Evolutionary conservation across 2,113 vertebrate genomes (phyloP).

Genomic region (Tauraco erythrolophus): DNA sequence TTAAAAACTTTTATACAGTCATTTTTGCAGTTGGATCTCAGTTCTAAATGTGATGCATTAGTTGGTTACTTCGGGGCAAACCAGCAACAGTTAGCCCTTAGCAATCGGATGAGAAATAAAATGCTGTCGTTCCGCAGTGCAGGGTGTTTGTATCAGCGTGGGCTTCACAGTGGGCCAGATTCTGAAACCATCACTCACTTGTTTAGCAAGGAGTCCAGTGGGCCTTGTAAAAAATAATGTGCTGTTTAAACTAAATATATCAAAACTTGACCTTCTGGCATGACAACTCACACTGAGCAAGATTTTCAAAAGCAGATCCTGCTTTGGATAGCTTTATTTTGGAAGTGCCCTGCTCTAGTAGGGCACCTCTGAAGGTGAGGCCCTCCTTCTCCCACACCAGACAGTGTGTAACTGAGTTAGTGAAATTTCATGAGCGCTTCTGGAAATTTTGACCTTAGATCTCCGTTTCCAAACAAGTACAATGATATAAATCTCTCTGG

Average conservation of each 20-base stretch:
- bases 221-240: background rate
- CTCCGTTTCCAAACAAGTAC: background rate
- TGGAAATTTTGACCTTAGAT: background rate
- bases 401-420: background rate
- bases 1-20: conserved; percentile 53
- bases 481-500: background rate
- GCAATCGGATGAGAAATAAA: background rate
- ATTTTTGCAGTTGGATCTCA: conserved; percentile 33
- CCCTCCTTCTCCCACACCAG: background rate
- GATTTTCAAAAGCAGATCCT: background rate
- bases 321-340: background rate
- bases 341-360: background rate
- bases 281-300: background rate
- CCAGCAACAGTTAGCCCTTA: background rate
- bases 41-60: conserved; percentile 14
- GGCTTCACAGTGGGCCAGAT: background rate
- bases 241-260: background rate
- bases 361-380: background rate
- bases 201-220: background rate
- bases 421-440: background rate
- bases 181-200: conserved; percentile 10
- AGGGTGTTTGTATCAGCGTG: background rate
- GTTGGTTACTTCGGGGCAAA: conserved; percentile 16
- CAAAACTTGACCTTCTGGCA: background rate
- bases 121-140: background rate